These are phyloP conservation scores for Dexiosoma caninum DNA, from an alignment of 2,888 invertebrate genomes.

Conservation along the genomic window DNA sequence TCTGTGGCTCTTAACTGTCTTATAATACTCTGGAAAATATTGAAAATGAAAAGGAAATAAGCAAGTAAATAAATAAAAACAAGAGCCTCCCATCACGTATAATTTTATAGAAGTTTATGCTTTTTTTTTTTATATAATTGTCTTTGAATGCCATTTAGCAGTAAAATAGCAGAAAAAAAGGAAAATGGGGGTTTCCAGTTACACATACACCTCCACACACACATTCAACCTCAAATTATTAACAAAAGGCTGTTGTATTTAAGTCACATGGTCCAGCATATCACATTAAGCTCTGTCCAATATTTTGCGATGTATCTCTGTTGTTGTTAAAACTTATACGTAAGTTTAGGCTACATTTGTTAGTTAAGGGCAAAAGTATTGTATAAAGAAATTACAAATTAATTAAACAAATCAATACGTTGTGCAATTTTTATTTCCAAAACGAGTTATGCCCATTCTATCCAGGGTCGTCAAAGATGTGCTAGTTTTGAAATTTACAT, in stretches of 20 bases:
- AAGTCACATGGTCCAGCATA: conserved; percentile 57
- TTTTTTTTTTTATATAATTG: not conserved
- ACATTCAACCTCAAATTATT: conserved; percentile 40
- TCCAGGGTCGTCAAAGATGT: no score
- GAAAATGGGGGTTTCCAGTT: conserved; percentile 1
- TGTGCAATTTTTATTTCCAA: no score
- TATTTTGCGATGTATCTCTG: conserved; percentile 40
- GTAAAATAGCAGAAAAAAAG: not conserved
- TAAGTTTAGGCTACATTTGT: not conserved
- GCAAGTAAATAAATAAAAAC: no score
- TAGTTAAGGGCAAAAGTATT: not conserved
- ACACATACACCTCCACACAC: no score
- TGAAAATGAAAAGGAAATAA: no score
- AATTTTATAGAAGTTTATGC: conserved; percentile 18
- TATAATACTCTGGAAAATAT: no score
- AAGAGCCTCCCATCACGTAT: conserved; percentile 26
- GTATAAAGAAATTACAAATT: no score
- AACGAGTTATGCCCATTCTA: no score
- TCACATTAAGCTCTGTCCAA: conserved; percentile 52
- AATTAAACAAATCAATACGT: no score
- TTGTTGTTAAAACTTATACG: conserved; percentile 19
- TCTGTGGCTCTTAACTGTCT: not conserved
- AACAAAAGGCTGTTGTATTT: conserved; percentile 25
- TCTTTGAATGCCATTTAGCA: not conserved
- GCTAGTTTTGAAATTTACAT: no score